Conservation (phyloP, 2,888 invertebrate species). For the Sialis lutaria region DNA sequence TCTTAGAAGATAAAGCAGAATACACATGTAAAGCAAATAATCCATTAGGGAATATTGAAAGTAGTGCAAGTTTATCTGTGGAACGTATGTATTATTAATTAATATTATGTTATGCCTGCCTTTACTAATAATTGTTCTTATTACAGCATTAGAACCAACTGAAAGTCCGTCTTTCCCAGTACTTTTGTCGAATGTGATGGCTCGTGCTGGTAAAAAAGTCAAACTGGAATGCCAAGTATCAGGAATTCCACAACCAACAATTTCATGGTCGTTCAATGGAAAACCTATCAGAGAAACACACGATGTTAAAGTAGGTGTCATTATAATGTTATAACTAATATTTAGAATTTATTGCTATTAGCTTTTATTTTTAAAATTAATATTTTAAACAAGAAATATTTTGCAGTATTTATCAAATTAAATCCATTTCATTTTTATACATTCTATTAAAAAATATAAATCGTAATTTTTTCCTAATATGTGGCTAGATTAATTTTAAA, state of each 20-base stretch:
- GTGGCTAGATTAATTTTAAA: too few relatives aligned
- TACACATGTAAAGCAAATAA: slow-evolving; percentile 55
- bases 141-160: slow-evolving; percentile 40
- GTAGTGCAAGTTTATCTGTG: slow-evolving; percentile 43
- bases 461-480: too few relatives aligned
- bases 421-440: too few relatives aligned
- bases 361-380: too few relatives aligned
- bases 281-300: slow-evolving; percentile 40
- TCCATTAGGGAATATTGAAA: slow-evolving; percentile 44
- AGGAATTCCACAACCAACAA: slow-evolving; percentile 43
- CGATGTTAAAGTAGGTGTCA: slow-evolving; percentile 37
- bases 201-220: slow-evolving; percentile 52
- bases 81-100: slow-evolving; percentile 35
- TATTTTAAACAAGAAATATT: too few relatives aligned
- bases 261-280: slow-evolving; percentile 52
- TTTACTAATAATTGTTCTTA: slow-evolving; percentile 3
- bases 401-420: too few relatives aligned
- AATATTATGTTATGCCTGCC: neutral
- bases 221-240: slow-evolving; percentile 50
- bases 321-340: too few relatives aligned
- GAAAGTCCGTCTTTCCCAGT: slow-evolving; percentile 41
- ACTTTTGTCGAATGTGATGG: slow-evolving; percentile 52
- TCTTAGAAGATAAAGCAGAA: slow-evolving; percentile 46
- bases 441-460: too few relatives aligned
- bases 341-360: too few relatives aligned